Base-by-base conservation (phyloP, 2,888 invertebrate species). In the Adela reaumurella region DNA sequence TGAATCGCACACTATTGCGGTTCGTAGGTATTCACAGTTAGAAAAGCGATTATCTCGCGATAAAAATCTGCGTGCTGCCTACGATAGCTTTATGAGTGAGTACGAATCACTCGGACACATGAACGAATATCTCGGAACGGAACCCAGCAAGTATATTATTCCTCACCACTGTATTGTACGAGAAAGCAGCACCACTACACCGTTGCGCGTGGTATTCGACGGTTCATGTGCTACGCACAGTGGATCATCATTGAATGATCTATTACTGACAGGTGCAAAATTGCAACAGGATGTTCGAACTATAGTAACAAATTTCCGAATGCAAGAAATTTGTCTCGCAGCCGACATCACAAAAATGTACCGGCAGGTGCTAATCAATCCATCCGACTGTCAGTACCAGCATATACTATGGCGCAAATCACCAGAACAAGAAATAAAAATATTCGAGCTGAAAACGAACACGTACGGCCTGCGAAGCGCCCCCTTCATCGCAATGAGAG, bases 261-360 rank as follows among this genome's bases (percentile, higher is more conserved):
- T 17, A 3, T n/a, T 43, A 3, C 14, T 43, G 8, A 43, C 43
- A 3, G 43, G 43, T 8, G 3, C 3, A 17, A 43, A 43, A 16
- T 43, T 43, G n/a, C 17, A 49, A 35, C 11, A 18, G 24, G 49
- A 49, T 16, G 42, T 49, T 4, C 11, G 14, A n/a, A 41, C 35
- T 2, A 43, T 49, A 19, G 16, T 49, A 49, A 43, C 18, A 17
- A 42, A 46, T 14, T 49, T 49, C 46, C 41, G 53, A 10, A 14
- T 50, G 5, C 16, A 35, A 11, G 47, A 49, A 16, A 46, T 54
- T 16, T 54, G 52, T 28, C 44, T 51, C 10, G 19, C 51, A 17
- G 47, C 51, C n/a, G 51, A 55, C 41, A 53, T 55, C 16, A 57
- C 56, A 45, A 50, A 56, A 48, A 58, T 59, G 14, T 54, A 50